Evolutionary conservation across 2,113 vertebrate genomes (phyloP), one percentile per base, ranked within the genome.

Genomic region (Calyptommatus sinebrachiatus): DNA sequence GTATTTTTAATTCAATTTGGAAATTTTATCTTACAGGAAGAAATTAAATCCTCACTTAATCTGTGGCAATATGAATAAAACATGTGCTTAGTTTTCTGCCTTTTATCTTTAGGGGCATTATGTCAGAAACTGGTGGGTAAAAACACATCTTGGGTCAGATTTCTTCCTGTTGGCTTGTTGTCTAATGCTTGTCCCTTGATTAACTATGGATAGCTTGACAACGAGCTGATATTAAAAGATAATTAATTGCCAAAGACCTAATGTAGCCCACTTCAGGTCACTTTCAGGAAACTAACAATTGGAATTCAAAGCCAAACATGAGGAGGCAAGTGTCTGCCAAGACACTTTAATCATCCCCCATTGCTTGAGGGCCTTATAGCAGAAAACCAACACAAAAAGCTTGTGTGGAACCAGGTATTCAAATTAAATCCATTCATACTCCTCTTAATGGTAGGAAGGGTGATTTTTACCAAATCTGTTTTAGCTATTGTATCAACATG

Each of bases 51-150:
- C 87, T 88, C 84, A 2, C 0, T 85, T 90, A 79, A 88, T 79
- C 71, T 87, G 8, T 85, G 84, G 65, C 72, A 84, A 46, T 81
- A 91, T 93, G 87, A 93, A 92, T 93, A 91, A 93, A 92, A 87
- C 87, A 92, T 79, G 76, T 87, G 87, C 76, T 86, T 86, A 88
- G 74, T 83, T 78, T 91, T 61, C 84, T 67, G 53, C 73, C 50
- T 77, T 87, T 89, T 91, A 79, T 88, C 81, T 85, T 88, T 62
- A 0, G 28, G 57, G 83, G 69, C 84, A 90, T 90, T 91, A 83
- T 93, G 88, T 91, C 78, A 81, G 86, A 87, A n/a, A 86, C 72
- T 0, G 1, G 74, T 88, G 84, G 89, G 79, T 77, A 91, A 84
- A 85, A 90, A 78, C 71, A 73, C 48, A 0, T 86, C 82, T 90